phyloP scores from a whole-genome alignment of 1,140 invertebrate genomes.

The Vollenhovia emeryi region DNA sequence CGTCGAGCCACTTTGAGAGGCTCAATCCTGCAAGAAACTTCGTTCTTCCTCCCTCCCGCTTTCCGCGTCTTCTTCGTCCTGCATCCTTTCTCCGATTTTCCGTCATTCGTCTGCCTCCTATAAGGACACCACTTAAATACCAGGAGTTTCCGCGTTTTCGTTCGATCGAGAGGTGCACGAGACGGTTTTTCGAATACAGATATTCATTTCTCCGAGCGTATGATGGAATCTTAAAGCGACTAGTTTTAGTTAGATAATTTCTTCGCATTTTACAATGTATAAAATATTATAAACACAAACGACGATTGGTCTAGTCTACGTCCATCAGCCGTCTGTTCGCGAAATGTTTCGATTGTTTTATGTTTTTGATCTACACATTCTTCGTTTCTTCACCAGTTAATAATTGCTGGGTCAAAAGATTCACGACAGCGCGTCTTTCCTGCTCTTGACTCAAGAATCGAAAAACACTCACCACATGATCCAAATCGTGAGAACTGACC shows the following conservation, averaged over 20 bases:
- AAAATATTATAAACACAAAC: too few species aligned
- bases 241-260: not conserved
- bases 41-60: not conserved
- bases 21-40: conserved; percentile 51
- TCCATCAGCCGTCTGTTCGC: too few species aligned
- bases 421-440: too few species aligned
- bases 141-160: conserved; percentile 30
- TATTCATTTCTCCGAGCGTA: not conserved
- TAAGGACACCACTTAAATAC: conserved; percentile 48
- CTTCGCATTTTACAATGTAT: not conserved
- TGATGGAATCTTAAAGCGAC: not conserved
- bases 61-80: not conserved
- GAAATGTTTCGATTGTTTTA: too few species aligned
- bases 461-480: too few species aligned
- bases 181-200: not conserved
- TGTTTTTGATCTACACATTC: too few species aligned
- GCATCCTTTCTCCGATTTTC: conserved; percentile 37
- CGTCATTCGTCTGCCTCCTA: not conserved
- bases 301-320: too few species aligned
- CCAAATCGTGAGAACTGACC: too few species aligned
- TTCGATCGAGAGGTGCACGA: conserved; percentile 14
- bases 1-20: conserved; percentile 70
- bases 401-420: too few species aligned
- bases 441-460: too few species aligned
- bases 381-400: too few species aligned